A percentile compares a stretch with the other conserved stretches of the same genome.
These are phyloP conservation scores for Hylaeus volcanicus DNA, from an alignment of 1,140 invertebrate species.

Conservation along the genomic window DNA sequence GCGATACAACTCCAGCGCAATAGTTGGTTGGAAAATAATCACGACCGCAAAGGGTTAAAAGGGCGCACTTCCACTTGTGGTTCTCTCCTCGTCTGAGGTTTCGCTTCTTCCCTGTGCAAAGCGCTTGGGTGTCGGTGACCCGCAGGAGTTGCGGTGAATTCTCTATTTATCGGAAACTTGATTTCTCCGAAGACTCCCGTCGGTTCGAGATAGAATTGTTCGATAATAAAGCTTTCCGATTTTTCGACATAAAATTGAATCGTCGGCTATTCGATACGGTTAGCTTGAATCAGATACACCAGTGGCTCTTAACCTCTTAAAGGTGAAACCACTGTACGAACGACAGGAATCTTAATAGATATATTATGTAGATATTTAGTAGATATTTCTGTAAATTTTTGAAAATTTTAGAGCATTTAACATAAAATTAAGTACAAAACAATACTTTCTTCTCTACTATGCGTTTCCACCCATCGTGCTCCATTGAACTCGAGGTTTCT, in stretches of 20 bases:
- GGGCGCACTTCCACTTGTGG: not conserved
- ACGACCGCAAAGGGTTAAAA: not conserved
- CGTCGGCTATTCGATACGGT: not conserved
- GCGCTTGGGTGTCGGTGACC: slow-evolving; percentile 17
- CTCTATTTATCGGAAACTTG: slow-evolving; percentile 40
- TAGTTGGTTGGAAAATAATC: slow-evolving; percentile 1
- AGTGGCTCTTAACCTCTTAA: not conserved
- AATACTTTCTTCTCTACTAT: not conserved
- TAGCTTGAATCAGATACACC: not conserved
- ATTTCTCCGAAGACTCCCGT: slow-evolving; percentile 40
- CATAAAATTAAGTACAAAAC: too few relatives aligned
- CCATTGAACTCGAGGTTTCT: not conserved
- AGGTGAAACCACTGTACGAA: too few relatives aligned
- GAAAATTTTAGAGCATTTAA: too few relatives aligned
- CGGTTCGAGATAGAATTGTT: slow-evolving; percentile 4
- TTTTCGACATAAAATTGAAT: slow-evolving; percentile 36
- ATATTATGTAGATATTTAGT: too few relatives aligned
- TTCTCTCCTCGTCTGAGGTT: not conserved
- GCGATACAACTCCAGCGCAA: not conserved
- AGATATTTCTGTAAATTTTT: too few relatives aligned
- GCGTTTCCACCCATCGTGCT: not conserved
- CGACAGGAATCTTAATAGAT: too few relatives aligned
- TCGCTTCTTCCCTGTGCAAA: not conserved
- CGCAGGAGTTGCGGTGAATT: slow-evolving; percentile 23
- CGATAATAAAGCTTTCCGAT: slow-evolving; percentile 27